These are phyloP conservation scores for Koerneria pararmatus DNA, from an alignment of 2,888 invertebrate species.

Conservation along the genomic window DNA sequence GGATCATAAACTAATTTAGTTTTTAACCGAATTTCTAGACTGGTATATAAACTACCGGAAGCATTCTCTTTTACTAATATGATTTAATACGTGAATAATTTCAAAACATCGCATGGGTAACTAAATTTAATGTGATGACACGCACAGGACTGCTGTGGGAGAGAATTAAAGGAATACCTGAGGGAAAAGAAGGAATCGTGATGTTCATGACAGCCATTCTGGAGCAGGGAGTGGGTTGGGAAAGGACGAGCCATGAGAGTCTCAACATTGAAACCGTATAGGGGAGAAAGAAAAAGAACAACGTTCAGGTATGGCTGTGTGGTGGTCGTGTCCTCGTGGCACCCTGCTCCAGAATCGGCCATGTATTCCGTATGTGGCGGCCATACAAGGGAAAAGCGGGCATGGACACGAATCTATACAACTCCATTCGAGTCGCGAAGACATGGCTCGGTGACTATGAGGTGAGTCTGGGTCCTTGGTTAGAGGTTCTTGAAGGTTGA, in stretches of 20 bases:
- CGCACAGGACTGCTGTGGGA: no score
- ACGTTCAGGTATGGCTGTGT: constrained; percentile 76
- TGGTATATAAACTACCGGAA: no score
- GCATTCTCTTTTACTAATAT: no score
- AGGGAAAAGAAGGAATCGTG: background rate
- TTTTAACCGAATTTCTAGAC: no score
- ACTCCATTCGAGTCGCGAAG: constrained; percentile 94
- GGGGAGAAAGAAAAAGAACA: background rate
- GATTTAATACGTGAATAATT: no score
- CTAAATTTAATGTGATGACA: no score
- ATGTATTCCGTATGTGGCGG: constrained; percentile 94
- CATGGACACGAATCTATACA: constrained; percentile 80
- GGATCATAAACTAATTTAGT: no score
- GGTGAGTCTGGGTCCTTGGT: constrained; percentile 61
- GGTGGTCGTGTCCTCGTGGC: constrained; percentile 90
- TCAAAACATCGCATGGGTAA: no score
- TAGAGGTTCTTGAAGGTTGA: background rate
- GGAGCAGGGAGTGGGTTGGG: no score
- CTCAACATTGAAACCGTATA: background rate
- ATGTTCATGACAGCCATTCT: no score
- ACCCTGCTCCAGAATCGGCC: constrained; percentile 91
- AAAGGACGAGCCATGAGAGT: background rate
- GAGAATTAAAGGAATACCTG: no score
- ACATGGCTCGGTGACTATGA: constrained; percentile 99
- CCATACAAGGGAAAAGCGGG: constrained; percentile 82